Evolutionary conservation across 2,888 invertebrate genomes (phyloP).

Genomic region (Phaedon cochleariae): DNA sequence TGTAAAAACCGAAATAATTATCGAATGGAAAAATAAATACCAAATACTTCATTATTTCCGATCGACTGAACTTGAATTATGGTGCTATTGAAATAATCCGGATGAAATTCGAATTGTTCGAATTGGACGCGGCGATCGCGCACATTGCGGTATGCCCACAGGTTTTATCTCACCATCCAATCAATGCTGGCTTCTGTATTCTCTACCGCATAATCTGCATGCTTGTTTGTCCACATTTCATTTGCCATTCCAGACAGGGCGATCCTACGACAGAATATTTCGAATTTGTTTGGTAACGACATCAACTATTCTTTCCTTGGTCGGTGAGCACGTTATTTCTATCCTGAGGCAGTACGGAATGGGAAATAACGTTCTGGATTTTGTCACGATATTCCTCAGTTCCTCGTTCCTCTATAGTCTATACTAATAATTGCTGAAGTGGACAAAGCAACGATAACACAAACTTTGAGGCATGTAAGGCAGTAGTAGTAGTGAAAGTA

Average conservation of each 20-base stretch:
- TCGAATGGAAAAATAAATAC: conserved; percentile 29
- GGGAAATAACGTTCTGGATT: not conserved
- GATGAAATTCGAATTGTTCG: conserved; percentile 48
- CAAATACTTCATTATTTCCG: conserved; percentile 40
- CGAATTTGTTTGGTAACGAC: conserved; percentile 13
- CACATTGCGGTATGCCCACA: conserved; percentile 42
- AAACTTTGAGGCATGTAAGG: too few species aligned
- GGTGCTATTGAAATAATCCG: conserved; percentile 49
- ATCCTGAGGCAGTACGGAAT: not conserved
- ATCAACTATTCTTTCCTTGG: not conserved
- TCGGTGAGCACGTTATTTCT: not conserved
- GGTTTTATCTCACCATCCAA: conserved; percentile 42
- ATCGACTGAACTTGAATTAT: conserved; percentile 44
- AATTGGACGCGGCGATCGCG: conserved; percentile 35
- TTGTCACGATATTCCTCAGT: not conserved
- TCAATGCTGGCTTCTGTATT: conserved; percentile 38
- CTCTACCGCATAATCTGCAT: conserved; percentile 39
- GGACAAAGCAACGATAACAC: too few species aligned
- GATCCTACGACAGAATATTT: conserved; percentile 22
- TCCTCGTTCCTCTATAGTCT: not conserved
- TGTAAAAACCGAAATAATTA: conserved; percentile 4
- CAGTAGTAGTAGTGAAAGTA: too few species aligned
- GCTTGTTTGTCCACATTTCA: conserved; percentile 38
- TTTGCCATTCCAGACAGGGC: conserved; percentile 22
- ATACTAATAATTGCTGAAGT: too few species aligned